Evolutionary conservation across 1,140 invertebrate genomes (phyloP).

Genomic region (Neodiprion fabricii): DNA sequence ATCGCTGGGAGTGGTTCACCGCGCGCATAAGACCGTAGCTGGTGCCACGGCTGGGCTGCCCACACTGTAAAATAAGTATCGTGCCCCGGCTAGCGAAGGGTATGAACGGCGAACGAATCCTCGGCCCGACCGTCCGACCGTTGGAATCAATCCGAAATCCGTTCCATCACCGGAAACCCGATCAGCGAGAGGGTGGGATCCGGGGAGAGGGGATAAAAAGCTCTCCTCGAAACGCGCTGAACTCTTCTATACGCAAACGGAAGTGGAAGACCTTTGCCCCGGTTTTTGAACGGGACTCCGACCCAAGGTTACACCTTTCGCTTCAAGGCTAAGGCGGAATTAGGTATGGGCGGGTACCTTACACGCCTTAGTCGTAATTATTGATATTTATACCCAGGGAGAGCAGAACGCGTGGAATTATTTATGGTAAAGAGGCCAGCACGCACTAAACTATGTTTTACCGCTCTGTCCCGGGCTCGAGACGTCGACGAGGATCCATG

Average conservation of each 20-base stretch:
- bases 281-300: background rate
- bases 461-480: constrained; percentile 24
- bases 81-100: background rate
- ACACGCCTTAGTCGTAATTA: constrained; percentile 33
- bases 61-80: background rate
- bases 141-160: too few species aligned
- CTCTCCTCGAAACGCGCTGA: too few species aligned
- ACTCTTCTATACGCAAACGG: background rate
- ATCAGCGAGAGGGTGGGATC: too few species aligned
- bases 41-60: background rate
- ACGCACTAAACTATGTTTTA: constrained; percentile 36
- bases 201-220: background rate
- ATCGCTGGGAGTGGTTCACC: constrained; percentile 4
- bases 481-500: constrained; percentile 15
- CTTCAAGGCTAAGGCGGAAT: background rate
- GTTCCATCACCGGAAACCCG: too few species aligned
- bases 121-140: too few species aligned
- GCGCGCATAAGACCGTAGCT: background rate
- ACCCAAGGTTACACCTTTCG: background rate
- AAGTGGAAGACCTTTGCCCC: background rate
- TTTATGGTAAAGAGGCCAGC: constrained; percentile 32
- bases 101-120: background rate
- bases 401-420: constrained; percentile 30
- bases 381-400: constrained; percentile 34
- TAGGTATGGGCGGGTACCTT: background rate